Conservation (phyloP, 2,888 invertebrate species). For the Sussaba pulchella region DNA sequence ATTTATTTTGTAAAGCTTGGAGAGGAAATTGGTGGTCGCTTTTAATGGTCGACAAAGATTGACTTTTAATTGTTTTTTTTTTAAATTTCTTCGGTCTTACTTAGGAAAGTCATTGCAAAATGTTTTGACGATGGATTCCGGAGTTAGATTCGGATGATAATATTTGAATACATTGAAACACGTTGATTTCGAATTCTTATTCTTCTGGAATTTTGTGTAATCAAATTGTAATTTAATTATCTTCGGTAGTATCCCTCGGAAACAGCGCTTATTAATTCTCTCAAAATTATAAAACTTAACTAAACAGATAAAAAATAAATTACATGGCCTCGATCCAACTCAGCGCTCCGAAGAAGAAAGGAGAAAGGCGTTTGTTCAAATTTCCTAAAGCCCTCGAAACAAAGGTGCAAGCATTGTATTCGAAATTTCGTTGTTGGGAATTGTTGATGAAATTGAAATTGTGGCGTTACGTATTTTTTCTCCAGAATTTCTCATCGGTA, state of each 20-base stretch:
- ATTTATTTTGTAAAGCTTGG: too few relatives aligned
- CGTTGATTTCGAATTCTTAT: too few relatives aligned
- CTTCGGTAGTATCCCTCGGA: too few relatives aligned
- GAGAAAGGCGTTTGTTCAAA: too few relatives aligned
- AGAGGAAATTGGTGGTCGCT: neutral
- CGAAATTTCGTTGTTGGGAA: neutral
- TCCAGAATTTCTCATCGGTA: conserved; percentile 23
- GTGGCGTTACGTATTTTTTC: conserved; percentile 1
- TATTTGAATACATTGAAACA: too few relatives aligned
- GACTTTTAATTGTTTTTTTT: neutral
- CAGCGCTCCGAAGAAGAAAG: neutral
- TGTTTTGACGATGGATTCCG: too few relatives aligned
- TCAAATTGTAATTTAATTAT: too few relatives aligned
- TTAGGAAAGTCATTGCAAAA: too few relatives aligned
- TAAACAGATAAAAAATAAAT: neutral
- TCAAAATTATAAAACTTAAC: neutral
- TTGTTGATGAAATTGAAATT: neutral
- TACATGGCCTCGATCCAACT: neutral
- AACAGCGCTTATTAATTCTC: neutral
- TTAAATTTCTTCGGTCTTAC: too few relatives aligned
- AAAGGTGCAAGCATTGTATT: neutral
- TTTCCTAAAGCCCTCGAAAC: neutral
- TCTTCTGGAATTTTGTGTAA: too few relatives aligned
- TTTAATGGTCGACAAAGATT: neutral
- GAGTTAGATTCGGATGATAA: too few relatives aligned